Conservation (phyloP, 2,888 invertebrate species). For the Chymomyza fuscimana region DNA sequence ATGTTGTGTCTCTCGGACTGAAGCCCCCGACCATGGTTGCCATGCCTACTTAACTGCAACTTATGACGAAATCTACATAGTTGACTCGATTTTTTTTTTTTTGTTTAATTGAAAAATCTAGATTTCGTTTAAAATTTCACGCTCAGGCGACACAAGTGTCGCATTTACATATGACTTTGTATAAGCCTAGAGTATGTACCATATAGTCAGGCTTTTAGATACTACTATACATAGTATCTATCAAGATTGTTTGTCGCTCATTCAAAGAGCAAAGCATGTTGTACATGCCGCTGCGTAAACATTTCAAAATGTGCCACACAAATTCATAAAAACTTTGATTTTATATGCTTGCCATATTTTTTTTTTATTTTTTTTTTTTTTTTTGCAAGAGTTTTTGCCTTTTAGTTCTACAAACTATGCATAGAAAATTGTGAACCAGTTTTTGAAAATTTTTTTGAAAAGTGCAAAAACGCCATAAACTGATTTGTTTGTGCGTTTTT, state of each 20-base stretch:
- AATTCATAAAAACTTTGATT: conserved; percentile 61
- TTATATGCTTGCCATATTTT: conserved; percentile 36
- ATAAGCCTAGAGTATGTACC: background rate
- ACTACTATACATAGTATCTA: conserved; percentile 2
- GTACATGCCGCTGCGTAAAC: conserved; percentile 48
- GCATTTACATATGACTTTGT: conserved; percentile 7
- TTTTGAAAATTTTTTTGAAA: conserved; percentile 40
- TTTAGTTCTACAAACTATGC: conserved; percentile 27
- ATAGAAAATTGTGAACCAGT: conserved; percentile 55
- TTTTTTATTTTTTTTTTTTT: background rate
- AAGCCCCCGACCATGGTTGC: conserved; percentile 59
- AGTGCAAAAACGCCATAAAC: conserved; percentile 54
- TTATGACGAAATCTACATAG: conserved; percentile 65
- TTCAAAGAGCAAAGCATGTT: conserved; percentile 13
- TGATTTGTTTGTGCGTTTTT: background rate
- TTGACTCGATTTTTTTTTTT: conserved; percentile 34
- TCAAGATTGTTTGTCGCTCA: conserved; percentile 16
- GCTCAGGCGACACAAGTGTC: background rate
- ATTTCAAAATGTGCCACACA: conserved; percentile 63
- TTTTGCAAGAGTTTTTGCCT: background rate
- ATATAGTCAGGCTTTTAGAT: background rate
- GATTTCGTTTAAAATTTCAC: conserved; percentile 44
- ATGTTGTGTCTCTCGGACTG: conserved; percentile 17
- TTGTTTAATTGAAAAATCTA: conserved; percentile 66
- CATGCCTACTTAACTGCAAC: conserved; percentile 59